A percentile compares a stretch with the other conserved stretches of the same genome.
phyloP scores from a whole-genome alignment of 2,113 vertebrate species.

The Agelaius phoeniceus region DNA sequence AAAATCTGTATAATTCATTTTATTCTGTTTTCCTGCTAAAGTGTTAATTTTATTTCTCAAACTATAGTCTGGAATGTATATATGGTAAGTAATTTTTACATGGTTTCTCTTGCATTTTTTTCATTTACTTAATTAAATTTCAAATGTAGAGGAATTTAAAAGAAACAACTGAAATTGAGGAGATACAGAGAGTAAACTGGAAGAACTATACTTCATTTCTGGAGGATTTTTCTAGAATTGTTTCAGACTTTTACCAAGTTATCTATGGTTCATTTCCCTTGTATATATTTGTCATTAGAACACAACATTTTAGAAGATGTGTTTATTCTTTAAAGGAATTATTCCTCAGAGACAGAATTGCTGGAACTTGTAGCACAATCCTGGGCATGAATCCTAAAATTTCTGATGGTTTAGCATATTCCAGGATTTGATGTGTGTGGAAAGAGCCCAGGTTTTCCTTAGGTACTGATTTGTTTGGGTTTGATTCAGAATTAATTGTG shows the following conservation, averaged over 20 bases:
- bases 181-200: background rate
- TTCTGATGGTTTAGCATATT: background rate
- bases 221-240: background rate
- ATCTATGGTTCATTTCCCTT: background rate
- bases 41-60: background rate
- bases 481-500: background rate
- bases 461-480: background rate
- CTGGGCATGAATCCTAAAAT: background rate
- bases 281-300: background rate
- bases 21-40: background rate
- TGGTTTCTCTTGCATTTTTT: background rate
- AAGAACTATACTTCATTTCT: background rate
- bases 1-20: background rate
- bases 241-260: background rate
- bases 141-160: background rate
- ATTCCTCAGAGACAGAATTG: background rate
- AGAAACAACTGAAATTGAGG: background rate
- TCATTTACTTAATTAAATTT: background rate
- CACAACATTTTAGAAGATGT: background rate
- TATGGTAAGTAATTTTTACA: background rate
- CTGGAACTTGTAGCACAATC: background rate
- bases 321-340: background rate
- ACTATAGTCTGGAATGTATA: background rate
- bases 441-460: background rate
- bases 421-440: background rate